Conservation (phyloP, 2,113 vertebrate species). For the Mus spicilegus region DNA sequence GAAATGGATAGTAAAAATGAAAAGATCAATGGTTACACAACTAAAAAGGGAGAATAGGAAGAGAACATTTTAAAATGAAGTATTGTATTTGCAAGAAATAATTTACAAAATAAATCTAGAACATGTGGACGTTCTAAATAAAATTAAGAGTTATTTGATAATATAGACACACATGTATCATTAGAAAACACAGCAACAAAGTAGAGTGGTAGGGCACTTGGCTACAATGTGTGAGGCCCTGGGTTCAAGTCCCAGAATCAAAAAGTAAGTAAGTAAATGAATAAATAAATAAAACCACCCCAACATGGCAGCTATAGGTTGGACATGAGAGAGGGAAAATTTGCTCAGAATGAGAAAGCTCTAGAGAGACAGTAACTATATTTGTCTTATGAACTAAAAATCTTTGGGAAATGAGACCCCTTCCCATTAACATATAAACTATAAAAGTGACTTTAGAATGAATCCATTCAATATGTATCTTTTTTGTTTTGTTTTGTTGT, state of each 20-base stretch:
- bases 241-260: neutral
- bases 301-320: neutral
- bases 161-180: neutral
- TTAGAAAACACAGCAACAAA: neutral
- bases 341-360: neutral
- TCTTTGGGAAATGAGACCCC: neutral
- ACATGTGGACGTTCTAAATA: neutral
- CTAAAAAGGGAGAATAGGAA: neutral
- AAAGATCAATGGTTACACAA: neutral
- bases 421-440: neutral
- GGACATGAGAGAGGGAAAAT: neutral
- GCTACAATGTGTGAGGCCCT: neutral
- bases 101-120: constrained; percentile 2
- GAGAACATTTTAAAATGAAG: neutral
- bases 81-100: neutral
- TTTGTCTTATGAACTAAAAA: constrained; percentile 48
- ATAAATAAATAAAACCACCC: neutral
- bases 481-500: too few species aligned
- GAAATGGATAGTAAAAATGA: neutral
- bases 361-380: neutral
- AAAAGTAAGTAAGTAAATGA: neutral
- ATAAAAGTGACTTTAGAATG: neutral
- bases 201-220: too few species aligned
- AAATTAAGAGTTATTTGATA: neutral
- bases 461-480: neutral